Conservation (phyloP, 2,113 vertebrate species). For the Orientallactaga bullata region DNA sequence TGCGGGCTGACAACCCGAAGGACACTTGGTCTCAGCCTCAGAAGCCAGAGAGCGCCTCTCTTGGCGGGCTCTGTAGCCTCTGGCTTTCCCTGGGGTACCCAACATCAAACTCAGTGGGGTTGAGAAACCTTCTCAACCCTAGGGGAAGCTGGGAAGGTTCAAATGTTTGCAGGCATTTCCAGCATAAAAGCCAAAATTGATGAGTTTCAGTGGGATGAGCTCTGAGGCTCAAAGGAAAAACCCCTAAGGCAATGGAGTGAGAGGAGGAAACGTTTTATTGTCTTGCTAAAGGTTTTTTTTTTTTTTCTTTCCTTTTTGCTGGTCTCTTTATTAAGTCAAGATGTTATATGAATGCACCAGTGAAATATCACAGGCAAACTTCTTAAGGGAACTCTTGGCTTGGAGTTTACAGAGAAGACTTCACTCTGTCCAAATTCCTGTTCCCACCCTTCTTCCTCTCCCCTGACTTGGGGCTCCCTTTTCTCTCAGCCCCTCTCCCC, state of each 20-base stretch:
- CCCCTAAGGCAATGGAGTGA: neutral
- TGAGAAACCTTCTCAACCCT: slow-evolving; percentile 59
- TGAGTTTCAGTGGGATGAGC: slow-evolving; percentile 65
- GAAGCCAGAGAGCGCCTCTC: neutral
- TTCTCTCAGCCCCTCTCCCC: neutral
- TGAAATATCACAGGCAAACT: slow-evolving; percentile 54
- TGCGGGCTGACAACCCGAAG: neutral
- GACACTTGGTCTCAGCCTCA: neutral
- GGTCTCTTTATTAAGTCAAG: slow-evolving; percentile 78
- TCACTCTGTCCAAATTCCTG: neutral
- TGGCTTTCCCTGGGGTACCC: slow-evolving; percentile 68
- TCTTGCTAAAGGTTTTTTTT: slow-evolving; percentile 60
- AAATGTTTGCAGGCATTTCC: slow-evolving; percentile 50
- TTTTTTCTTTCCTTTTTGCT: slow-evolving; percentile 58
- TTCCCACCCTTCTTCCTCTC: neutral
- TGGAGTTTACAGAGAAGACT: neutral
- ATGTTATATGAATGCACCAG: slow-evolving; percentile 65
- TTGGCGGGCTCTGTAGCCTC: neutral
- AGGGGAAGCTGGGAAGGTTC: slow-evolving; percentile 53
- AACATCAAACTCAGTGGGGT: neutral
- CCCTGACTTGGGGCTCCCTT: no score
- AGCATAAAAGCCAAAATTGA: slow-evolving; percentile 71
- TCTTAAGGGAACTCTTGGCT: neutral
- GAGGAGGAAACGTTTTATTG: slow-evolving; percentile 76
- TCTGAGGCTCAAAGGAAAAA: slow-evolving; percentile 70